A percentile compares a stretch with the other conserved stretches of the same genome.
Conservation (phyloP, 2,113 vertebrate genomes). For the Crotalus viridis region DNA sequence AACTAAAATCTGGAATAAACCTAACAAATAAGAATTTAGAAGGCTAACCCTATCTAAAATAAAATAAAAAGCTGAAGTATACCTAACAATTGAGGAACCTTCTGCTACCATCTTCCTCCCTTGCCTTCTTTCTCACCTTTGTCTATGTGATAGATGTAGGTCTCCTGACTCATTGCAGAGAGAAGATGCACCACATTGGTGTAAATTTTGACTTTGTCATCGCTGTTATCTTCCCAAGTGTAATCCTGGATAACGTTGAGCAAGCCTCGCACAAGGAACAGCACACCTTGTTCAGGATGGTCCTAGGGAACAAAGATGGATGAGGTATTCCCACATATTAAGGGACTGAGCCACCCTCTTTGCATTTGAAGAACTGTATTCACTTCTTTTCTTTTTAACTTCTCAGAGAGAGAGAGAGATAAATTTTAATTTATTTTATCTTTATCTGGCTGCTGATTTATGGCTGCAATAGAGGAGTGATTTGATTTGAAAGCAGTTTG, state of each 20-base stretch:
- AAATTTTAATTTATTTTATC: too few species aligned
- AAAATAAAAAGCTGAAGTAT: background rate
- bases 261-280: slow-evolving; percentile 90
- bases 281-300: slow-evolving; percentile 93
- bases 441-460: too few species aligned
- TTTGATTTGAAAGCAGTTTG: too few species aligned
- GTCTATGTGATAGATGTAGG: slow-evolving; percentile 79
- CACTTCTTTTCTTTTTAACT: background rate
- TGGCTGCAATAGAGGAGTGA: too few species aligned
- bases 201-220: slow-evolving; percentile 89
- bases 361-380: background rate
- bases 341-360: background rate
- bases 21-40: too few species aligned
- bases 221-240: slow-evolving; percentile 91
- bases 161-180: slow-evolving; percentile 91
- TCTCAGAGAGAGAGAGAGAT: too few species aligned
- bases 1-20: background rate
- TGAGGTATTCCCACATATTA: background rate
- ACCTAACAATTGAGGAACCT: background rate
- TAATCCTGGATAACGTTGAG: slow-evolving; percentile 97
- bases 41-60: background rate
- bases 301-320: slow-evolving; percentile 71
- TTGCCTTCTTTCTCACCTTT: slow-evolving; percentile 68
- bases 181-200: slow-evolving; percentile 87
- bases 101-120: accelerated